A percentile compares a stretch with the other conserved stretches of the same genome.
phyloP scores from a whole-genome alignment of 2,797 vertebrate species.

The Malurus leucopterus region DNA sequence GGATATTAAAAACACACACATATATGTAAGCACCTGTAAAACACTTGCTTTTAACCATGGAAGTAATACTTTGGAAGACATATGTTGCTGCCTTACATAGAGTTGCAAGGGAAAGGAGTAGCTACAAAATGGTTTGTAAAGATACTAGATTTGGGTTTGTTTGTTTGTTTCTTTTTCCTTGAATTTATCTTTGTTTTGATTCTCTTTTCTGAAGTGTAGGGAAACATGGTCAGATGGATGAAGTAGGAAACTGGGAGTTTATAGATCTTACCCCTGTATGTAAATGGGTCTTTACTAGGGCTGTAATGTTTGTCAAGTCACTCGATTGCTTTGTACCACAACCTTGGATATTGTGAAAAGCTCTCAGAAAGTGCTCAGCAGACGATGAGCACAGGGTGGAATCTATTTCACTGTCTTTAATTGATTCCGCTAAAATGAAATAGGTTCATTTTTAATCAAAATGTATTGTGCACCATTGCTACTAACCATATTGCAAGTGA shows the following conservation, averaged over 20 bases:
- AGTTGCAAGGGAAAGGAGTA: neutral
- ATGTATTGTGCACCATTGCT: neutral
- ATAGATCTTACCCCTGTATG: neutral
- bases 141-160: fast-evolving
- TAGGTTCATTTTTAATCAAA: neutral
- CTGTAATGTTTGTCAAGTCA: neutral
- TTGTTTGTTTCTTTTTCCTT: neutral
- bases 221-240: neutral
- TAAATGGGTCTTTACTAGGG: neutral
- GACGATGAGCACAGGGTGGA: neutral
- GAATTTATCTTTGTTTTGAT: neutral
- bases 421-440: neutral
- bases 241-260: neutral
- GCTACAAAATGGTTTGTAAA: neutral
- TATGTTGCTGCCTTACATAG: neutral
- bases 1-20: neutral
- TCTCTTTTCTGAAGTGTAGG: neutral
- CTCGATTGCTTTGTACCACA: neutral
- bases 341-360: neutral
- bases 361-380: neutral
- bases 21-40: neutral
- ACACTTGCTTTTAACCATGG: neutral
- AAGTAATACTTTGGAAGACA: neutral
- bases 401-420: neutral
- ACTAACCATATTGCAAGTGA: neutral